phyloP scores from a whole-genome alignment of 2,113 vertebrate species.

The Laticauda colubrina region DNA sequence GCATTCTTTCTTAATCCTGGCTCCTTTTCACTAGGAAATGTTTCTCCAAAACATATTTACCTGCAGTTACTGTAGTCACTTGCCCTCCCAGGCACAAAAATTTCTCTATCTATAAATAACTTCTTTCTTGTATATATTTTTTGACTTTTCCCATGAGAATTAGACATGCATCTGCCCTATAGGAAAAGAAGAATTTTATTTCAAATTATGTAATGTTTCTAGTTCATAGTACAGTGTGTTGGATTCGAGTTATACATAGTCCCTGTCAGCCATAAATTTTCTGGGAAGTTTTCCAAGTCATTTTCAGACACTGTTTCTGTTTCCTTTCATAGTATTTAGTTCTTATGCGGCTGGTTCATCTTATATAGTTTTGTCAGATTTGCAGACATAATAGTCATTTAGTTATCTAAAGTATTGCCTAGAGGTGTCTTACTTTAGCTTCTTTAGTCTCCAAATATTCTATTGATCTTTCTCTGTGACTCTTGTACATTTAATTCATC shows the following conservation, averaged over 20 bases:
- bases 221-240: background rate
- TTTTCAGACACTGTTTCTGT: background rate
- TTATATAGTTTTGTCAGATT: background rate
- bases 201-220: background rate
- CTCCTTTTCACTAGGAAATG: conserved; percentile 5
- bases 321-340: background rate
- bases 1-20: background rate
- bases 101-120: background rate
- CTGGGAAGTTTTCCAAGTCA: background rate
- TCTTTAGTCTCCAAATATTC: background rate
- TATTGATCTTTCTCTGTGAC: background rate
- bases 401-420: background rate
- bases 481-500: background rate
- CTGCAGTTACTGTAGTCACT: background rate
- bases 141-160: background rate
- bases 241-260: background rate
- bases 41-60: background rate
- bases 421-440: background rate
- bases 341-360: background rate
- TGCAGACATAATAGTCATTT: background rate
- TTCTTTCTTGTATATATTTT: fast-evolving
- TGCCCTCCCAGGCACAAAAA: background rate
- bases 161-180: background rate
- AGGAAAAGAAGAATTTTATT: background rate
- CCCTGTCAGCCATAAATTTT: background rate